These are phyloP conservation scores for Riparia riparia DNA, from an alignment of 2,113 vertebrate species.

Conservation along the genomic window DNA sequence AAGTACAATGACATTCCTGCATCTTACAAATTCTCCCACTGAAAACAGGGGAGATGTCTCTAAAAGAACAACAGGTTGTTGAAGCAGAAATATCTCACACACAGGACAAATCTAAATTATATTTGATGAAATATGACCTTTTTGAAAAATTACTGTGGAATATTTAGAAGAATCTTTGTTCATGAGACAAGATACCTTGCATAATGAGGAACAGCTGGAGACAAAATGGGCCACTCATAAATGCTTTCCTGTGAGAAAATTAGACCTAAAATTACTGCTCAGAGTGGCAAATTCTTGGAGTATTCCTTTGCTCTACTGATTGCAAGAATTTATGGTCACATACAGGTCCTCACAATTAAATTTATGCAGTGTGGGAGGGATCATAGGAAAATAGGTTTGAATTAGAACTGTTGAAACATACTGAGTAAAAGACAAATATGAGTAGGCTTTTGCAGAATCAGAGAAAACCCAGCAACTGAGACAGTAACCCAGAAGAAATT, in stretches of 20 bases:
- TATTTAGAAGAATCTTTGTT: neutral
- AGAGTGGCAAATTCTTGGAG: neutral
- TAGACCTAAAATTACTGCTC: neutral
- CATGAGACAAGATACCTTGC: neutral
- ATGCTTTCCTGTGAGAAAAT: neutral
- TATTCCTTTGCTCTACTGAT: neutral
- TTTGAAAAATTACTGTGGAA: neutral
- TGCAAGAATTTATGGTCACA: neutral
- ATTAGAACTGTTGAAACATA: neutral
- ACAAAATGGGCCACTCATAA: neutral
- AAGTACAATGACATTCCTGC: rapidly evolving
- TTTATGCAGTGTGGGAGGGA: neutral
- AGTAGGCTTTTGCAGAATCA: neutral
- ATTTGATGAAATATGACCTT: neutral
- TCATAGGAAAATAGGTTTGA: neutral
- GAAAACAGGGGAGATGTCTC: neutral
- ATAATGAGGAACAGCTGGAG: neutral
- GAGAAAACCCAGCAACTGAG: neutral
- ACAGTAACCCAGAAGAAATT: too few relatives aligned
- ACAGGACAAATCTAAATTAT: neutral
- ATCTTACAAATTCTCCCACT: neutral
- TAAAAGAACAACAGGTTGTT: rapidly evolving
- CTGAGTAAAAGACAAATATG: neutral
- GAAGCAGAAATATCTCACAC: neutral
- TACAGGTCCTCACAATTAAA: neutral